Percentiles rank a stretch among this genome's conserved stretches.
Conservation (phyloP, 2,888 invertebrate genomes). For the Meliscaeva auricollis region DNA sequence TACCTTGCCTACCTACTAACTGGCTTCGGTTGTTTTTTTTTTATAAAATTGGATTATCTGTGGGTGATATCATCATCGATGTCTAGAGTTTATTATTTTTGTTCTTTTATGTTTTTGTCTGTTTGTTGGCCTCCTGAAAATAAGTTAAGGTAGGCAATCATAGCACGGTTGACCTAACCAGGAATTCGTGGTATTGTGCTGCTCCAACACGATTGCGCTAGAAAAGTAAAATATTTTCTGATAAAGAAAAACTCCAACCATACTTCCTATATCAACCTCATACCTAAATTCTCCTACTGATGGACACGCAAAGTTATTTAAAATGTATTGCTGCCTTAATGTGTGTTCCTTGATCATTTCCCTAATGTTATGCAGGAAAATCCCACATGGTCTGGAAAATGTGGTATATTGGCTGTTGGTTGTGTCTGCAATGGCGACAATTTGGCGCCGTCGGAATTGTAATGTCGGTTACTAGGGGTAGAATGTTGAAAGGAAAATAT, state of each 20-base stretch:
- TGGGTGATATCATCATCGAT: slow-evolving; percentile 69
- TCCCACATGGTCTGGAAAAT: slow-evolving; percentile 31
- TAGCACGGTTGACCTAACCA: slow-evolving; percentile 35
- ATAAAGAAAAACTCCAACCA: slow-evolving; percentile 33
- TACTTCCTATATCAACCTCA: background rate
- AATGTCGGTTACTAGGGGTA: slow-evolving; percentile 57
- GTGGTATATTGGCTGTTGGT: background rate
- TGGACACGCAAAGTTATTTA: slow-evolving; percentile 48
- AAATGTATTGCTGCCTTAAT: slow-evolving; percentile 45
- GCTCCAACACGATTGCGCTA: slow-evolving; percentile 68
- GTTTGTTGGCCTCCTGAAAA: slow-evolving; percentile 19
- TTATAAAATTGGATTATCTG: slow-evolving; percentile 11
- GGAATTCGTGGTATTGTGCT: slow-evolving; percentile 6
- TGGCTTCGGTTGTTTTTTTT: background rate
- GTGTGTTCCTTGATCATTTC: slow-evolving; percentile 52
- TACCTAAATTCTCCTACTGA: too few species aligned
- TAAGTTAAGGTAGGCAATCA: slow-evolving; percentile 61
- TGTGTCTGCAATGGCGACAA: slow-evolving; percentile 55
- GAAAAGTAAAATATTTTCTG: slow-evolving; percentile 43
- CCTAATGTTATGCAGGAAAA: slow-evolving; percentile 6
- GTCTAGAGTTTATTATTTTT: slow-evolving; percentile 36
- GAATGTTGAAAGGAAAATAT: background rate
- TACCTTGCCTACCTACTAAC: background rate
- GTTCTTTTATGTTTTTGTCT: slow-evolving; percentile 4
- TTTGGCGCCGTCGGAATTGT: slow-evolving; percentile 64